Conservation (phyloP, 2,797 vertebrate genomes). For the Stomatorhinus walkeri region DNA sequence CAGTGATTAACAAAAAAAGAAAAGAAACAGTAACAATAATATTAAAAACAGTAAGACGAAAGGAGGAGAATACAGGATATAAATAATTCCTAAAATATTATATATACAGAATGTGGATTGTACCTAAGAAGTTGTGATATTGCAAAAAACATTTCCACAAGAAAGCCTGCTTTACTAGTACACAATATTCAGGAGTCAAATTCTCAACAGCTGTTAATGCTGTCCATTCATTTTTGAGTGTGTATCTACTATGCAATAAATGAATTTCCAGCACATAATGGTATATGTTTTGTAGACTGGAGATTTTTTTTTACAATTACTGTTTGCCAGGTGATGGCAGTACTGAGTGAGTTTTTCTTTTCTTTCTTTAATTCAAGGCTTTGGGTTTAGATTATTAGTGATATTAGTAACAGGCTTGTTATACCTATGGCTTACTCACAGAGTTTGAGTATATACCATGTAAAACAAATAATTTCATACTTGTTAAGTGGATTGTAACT, state of each 20-base stretch:
- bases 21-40: not conserved
- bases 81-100: not conserved
- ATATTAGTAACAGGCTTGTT: not conserved
- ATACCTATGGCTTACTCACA: not conserved
- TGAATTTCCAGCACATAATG: not conserved
- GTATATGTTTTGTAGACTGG: not conserved
- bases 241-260: not conserved
- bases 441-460: not conserved
- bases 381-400: not conserved
- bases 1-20: not conserved
- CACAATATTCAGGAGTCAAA: not conserved
- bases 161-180: not conserved
- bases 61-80: not conserved
- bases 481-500: not conserved
- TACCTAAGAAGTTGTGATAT: not conserved
- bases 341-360: conserved; percentile 5
- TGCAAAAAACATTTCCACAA: not conserved
- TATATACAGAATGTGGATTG: not conserved
- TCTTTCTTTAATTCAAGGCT: not conserved
- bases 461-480: not conserved
- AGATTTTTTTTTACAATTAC: not conserved
- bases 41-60: not conserved
- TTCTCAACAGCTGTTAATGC: not conserved
- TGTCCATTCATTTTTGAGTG: not conserved
- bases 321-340: conserved; percentile 7